These are phyloP conservation scores for Esox lucius DNA, from an alignment of 2,797 vertebrate species.

Conservation along the genomic window DNA sequence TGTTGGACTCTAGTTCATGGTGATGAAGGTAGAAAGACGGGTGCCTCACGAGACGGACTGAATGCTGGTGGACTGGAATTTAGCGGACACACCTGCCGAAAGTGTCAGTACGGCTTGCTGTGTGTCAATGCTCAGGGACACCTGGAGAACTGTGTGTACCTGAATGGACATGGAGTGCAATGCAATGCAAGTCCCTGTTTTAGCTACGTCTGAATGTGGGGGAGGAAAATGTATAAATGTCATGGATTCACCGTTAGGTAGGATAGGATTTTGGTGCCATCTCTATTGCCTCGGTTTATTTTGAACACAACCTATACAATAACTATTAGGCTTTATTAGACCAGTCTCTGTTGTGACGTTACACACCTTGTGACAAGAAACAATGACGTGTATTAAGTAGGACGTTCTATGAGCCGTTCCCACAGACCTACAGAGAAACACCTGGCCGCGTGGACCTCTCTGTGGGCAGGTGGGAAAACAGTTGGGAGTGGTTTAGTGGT, in stretches of 20 bases:
- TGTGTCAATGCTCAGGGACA: not conserved
- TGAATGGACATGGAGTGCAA: not conserved
- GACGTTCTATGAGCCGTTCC: conserved; percentile 12
- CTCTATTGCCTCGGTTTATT: not conserved
- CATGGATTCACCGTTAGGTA: not conserved
- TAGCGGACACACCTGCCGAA: conserved; percentile 4
- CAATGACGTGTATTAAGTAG: not conserved
- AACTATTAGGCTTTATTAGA: not conserved
- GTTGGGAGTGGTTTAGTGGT: not conserved
- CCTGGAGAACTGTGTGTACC: not conserved
- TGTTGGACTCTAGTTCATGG: conserved; percentile 11
- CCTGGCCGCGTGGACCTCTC: conserved; percentile 9
- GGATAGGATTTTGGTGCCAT: not conserved
- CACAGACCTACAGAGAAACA: conserved; percentile 25
- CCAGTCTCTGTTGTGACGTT: not conserved
- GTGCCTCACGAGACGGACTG: not conserved
- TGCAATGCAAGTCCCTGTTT: conserved; percentile 3
- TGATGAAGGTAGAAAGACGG: not conserved
- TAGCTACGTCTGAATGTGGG: conserved; percentile 1
- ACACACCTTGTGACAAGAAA: not conserved
- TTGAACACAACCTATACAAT: not conserved
- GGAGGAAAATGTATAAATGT: conserved; percentile 6
- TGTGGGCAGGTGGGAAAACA: conserved; percentile 10
- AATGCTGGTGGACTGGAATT: too few species aligned
- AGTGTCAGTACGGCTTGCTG: not conserved